Base-by-base conservation (phyloP, 2,888 invertebrate species). In the Lysandra coridon region DNA sequence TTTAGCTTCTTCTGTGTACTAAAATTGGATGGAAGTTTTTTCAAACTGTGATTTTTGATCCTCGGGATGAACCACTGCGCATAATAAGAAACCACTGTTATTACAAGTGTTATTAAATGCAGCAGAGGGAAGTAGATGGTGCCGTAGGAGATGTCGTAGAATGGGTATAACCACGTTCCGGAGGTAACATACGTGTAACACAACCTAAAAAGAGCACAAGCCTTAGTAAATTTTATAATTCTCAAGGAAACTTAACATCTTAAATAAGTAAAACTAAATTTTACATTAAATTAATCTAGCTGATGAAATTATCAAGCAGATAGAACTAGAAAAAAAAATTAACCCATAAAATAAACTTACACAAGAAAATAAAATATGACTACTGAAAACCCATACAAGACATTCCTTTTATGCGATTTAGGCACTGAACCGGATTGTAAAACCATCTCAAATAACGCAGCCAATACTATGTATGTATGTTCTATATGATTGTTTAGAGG, bases 51-150 rank as follows among this genome's bases (percentile, higher is more conserved):
- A 3, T 69, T 12, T 30, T 64, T 69, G 5, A 17, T 4, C 14
- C 76, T 53, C 14, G 76, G 23, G 4, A 76, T 44, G 6, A 33
- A 33, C 76, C 76, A 76, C 53, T 76, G 76, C 14, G 17, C 12
- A 2, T 23, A 76, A 37, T 76, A 76, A 33, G 53, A 76, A 0
- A 14, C 76, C 17, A 76, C 30, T 17, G 76, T 33, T 23, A 76
- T 6, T 14, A 53, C 30, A 33, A 14, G 30, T 33, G 53, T 17
- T 17, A 33, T 57, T 3, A 57, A 53, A 57, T 12, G 4, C 6
- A 76, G 14, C 5, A 76, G 6, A 30, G 53, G 76, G 33, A 76
- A 76, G 33, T 76, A 76, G 30, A 76, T 53, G 6, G 76, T 57
- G 69, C 69, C 69, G 6, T 37, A 69, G 33, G 33, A 69, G 2